Evolutionary conservation across 2,113 vertebrate genomes (phyloP), one percentile per base, ranked within the genome.

Genomic region (Paedocypris sp.): DNA sequence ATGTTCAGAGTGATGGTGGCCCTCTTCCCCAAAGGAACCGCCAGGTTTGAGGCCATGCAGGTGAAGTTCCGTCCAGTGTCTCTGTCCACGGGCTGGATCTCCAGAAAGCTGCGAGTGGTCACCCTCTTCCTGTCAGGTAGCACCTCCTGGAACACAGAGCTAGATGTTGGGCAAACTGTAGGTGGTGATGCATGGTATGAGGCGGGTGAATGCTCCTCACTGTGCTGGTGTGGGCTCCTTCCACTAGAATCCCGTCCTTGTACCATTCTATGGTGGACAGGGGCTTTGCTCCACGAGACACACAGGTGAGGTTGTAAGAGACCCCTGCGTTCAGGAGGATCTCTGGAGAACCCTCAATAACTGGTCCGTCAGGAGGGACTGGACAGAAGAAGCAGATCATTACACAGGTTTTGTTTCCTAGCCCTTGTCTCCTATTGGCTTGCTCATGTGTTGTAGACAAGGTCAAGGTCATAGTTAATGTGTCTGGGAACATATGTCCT

Each of bases 301-400:
- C 77, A 62, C 93, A 97, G 0, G 89, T 97, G 75, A 96, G 87
- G 79, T 96, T 97, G 79, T 86, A 83, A 0, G 89, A 85, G 0
- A 77, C 86, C 16, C 90, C 90, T 0, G 94, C 94, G 5, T 87
- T 86, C 60, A 97, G 80, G 67, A 95, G 77, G 28, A 95, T 86
- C 75, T 94, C 89, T 0, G 91, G 90, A 51, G 87, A 80, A 0
- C 89, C 90, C 0, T 93, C 90, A 1, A 97, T 89, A 66, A 82
- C 81, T 1, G 91, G 93, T 71, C 94, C 90, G 50, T 92, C 91
- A 0, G 94, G 93, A 18, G 94, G 94, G 48, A 87, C 85, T 85
- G 64, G 36, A 65, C 32, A 33, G 11, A 49, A n/a, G 32, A 45
- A 19, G 65, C 6, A 66, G 33, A 60, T 26, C 60, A 62, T 15